Conservation (phyloP, 1,140 invertebrate genomes). For the Diabrotica undecimpunctata region DNA sequence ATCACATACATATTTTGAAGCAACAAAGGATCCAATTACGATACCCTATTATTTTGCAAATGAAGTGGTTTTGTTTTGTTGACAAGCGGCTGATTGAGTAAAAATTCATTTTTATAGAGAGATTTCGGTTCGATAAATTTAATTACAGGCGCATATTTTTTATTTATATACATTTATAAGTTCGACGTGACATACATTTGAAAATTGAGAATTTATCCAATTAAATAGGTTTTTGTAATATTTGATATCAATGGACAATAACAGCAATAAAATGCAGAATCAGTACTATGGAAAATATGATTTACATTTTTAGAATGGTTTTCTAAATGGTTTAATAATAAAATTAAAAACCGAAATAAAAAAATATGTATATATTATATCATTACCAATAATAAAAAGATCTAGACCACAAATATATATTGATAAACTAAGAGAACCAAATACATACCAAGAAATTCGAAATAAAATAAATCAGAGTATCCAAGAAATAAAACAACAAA, state of each 20-base stretch:
- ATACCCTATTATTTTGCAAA: slow-evolving; percentile 1
- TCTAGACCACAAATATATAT: too few relatives aligned
- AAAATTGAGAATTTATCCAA: background rate
- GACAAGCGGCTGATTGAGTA: background rate
- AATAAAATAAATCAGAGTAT: too few relatives aligned
- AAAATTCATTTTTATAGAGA: background rate
- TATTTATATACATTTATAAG: background rate
- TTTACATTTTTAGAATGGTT: too few relatives aligned
- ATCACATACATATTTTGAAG: slow-evolving; percentile 1
- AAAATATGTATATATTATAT: too few relatives aligned
- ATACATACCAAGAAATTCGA: too few relatives aligned
- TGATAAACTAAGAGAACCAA: too few relatives aligned
- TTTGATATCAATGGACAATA: background rate
- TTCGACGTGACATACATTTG: background rate
- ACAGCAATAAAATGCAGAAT: background rate
- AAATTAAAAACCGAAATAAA: too few relatives aligned
- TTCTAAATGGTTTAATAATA: too few relatives aligned
- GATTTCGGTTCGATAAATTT: background rate
- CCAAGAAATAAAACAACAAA: too few relatives aligned
- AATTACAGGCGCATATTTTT: background rate
- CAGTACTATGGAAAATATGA: too few relatives aligned
- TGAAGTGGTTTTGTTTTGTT: background rate
- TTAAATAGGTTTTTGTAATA: background rate
- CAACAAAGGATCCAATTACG: slow-evolving; percentile 2
- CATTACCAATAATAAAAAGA: too few relatives aligned